Conservation (phyloP, 2,888 invertebrate species). For the Subacronicta megacephala region DNA sequence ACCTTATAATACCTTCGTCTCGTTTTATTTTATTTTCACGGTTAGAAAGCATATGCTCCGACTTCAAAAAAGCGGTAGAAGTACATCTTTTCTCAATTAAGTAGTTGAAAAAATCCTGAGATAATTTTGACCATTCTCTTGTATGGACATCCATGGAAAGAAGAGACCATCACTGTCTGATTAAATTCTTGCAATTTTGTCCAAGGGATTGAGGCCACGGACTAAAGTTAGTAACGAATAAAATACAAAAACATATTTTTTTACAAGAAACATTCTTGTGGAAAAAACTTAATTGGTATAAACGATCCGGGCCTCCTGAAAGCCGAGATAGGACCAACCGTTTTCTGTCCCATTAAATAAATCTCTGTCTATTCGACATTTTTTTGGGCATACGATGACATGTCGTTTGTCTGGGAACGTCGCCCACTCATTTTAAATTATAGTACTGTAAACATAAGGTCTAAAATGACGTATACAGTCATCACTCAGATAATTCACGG, state of each 20-base stretch:
- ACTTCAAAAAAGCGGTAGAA: no score
- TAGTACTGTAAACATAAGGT: constrained; percentile 26
- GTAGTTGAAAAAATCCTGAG: no score
- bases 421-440: constrained; percentile 24
- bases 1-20: no score
- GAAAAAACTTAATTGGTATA: constrained; percentile 46
- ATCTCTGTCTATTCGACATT: constrained; percentile 56
- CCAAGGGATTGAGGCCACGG: no score
- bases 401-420: constrained; percentile 15
- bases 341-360: constrained; percentile 57
- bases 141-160: no score
- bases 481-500: constrained; percentile 7
- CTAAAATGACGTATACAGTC: background rate
- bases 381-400: constrained; percentile 49
- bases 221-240: no score
- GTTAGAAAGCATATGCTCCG: no score
- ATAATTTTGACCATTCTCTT: no score
- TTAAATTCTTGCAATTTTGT: no score
- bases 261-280: constrained; percentile 3
- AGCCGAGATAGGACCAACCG: constrained; percentile 45
- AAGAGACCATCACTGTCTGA: no score
- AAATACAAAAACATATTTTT: background rate
- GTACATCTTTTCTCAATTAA: no score
- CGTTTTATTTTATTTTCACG: no score
- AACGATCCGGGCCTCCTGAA: constrained; percentile 44